Conservation (phyloP, 2,797 vertebrate species). For the Karalla daura region DNA sequence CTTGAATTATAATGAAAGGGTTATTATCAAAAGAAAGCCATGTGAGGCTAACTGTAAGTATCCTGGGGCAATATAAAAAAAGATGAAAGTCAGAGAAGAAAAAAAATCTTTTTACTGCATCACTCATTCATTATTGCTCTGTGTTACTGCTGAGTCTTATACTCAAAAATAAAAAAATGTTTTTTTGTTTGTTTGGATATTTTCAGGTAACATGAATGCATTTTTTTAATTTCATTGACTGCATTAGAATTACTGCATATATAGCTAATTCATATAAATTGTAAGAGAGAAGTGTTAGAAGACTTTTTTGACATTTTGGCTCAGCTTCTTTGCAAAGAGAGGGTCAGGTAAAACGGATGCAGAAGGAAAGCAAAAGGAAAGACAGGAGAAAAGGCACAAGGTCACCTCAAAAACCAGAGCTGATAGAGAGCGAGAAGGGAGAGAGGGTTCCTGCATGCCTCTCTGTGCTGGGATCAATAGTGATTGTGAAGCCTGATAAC, state of each 20-base stretch:
- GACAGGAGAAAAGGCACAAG: not conserved
- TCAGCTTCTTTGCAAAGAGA: not conserved
- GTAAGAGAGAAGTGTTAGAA: not conserved
- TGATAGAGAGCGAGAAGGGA: not conserved
- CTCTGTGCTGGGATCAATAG: conserved; percentile 49
- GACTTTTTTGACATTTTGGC: not conserved
- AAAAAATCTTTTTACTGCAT: not conserved
- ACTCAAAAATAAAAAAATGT: too few relatives aligned
- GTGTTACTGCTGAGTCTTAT: not conserved
- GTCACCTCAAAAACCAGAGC: conserved; percentile 23
- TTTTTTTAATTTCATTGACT: too few relatives aligned
- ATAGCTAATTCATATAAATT: not conserved
- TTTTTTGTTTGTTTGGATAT: too few relatives aligned
- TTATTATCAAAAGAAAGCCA: not conserved
- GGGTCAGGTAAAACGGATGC: not conserved
- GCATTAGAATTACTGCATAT: too few relatives aligned
- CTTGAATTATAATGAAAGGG: conserved; percentile 11
- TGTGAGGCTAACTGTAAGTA: not conserved
- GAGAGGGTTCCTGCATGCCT: conserved; percentile 10
- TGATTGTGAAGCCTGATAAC: conserved; percentile 50
- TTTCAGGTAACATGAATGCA: too few relatives aligned
- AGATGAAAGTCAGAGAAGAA: not conserved
- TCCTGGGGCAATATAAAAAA: not conserved
- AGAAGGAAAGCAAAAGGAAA: not conserved
- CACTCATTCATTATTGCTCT: not conserved